phyloP scores from a whole-genome alignment of 2,888 invertebrate species.

The Idaea dimidiata region DNA sequence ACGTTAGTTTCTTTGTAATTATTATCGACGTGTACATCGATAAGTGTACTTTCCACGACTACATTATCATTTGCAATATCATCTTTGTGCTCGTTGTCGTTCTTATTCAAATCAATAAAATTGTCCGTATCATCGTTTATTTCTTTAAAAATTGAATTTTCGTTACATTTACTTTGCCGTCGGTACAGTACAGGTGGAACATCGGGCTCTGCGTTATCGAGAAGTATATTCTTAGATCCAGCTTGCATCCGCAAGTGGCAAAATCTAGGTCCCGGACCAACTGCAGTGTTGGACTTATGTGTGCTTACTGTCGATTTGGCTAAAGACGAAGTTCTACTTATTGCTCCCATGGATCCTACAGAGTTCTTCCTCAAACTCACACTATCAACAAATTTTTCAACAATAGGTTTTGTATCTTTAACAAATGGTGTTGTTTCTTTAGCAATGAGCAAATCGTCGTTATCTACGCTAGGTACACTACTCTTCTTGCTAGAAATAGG shows the following conservation, averaged over 20 bases:
- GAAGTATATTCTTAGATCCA: constrained; percentile 88
- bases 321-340: constrained; percentile 71
- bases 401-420: constrained; percentile 46
- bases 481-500: constrained; percentile 70
- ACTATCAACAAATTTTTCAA: constrained; percentile 50
- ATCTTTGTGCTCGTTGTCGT: constrained; percentile 49
- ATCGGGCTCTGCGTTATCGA: constrained; percentile 88
- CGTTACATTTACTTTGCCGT: constrained; percentile 77
- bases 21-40: constrained; percentile 72
- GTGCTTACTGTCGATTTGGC: constrained; percentile 76
- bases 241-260: constrained; percentile 89
- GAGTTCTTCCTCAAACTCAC: constrained; percentile 61
- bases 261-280: constrained; percentile 85
- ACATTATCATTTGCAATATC: constrained; percentile 60
- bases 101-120: constrained; percentile 61
- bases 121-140: constrained; percentile 65
- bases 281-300: constrained; percentile 72
- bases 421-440: constrained; percentile 47
- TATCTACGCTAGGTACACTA: constrained; percentile 56
- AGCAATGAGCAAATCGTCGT: constrained; percentile 54
- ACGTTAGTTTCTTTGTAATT: constrained; percentile 59
- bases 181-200: constrained; percentile 88
- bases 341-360: constrained; percentile 69
- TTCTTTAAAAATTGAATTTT: constrained; percentile 71
- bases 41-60: constrained; percentile 69